Conservation (phyloP, 2,113 vertebrate species). For the Psilopogon haemacephalus region DNA sequence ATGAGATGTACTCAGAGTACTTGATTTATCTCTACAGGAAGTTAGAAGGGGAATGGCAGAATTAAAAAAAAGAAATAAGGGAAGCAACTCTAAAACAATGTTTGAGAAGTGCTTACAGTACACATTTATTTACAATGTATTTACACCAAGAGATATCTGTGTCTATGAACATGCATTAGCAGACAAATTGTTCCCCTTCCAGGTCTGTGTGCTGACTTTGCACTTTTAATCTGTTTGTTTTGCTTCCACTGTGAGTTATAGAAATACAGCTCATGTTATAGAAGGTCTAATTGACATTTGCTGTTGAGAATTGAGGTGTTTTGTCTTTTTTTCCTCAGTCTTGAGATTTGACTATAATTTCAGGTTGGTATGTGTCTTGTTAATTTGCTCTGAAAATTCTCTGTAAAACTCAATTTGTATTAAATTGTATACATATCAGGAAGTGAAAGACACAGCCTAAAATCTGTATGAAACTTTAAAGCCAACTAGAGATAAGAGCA, state of each 20-base stretch:
- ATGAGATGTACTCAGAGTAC: neutral
- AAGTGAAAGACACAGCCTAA: neutral
- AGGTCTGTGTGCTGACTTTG: neutral
- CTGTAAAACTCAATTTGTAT: neutral
- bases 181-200: neutral
- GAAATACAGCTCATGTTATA: neutral
- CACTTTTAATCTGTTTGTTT: neutral
- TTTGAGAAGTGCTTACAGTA: neutral
- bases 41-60: neutral
- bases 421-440: neutral
- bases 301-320: neutral
- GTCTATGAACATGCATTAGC: neutral
- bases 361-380: neutral
- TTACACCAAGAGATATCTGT: neutral
- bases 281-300: neutral
- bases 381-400: neutral
- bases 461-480: neutral
- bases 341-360: neutral
- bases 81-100: neutral
- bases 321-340: neutral
- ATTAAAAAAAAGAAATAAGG: neutral
- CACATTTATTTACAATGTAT: neutral
- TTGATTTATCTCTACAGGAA: neutral
- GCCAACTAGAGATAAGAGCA: fast-evolving
- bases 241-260: neutral